These are phyloP conservation scores for Taeniopygia guttata DNA, from an alignment of 2,797 vertebrate species.

Conservation along the genomic window DNA sequence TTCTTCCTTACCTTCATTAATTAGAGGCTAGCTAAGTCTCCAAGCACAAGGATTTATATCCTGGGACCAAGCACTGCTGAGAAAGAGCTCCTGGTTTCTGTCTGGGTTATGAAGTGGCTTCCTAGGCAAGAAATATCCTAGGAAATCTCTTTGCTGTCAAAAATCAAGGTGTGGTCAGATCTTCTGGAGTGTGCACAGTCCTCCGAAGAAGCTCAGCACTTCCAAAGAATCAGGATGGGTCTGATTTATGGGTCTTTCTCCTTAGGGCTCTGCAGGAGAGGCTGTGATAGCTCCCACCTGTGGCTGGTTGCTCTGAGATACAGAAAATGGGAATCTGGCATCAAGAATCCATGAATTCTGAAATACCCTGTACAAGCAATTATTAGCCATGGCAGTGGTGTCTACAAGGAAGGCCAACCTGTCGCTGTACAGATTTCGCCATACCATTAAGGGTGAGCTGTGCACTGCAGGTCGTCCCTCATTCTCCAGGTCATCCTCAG, in stretches of 20 bases:
- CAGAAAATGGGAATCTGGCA: neutral
- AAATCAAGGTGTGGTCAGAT: neutral
- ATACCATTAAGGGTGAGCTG: neutral
- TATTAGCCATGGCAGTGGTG: neutral
- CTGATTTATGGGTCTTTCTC: neutral
- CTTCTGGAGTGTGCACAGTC: rapidly evolving
- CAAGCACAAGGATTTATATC: neutral
- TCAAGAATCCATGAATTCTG: neutral
- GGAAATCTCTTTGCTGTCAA: neutral
- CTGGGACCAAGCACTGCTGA: neutral
- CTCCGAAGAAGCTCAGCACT: neutral
- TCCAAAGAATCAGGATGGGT: neutral
- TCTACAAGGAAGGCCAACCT: neutral
- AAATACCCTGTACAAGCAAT: neutral
- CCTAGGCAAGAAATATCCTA: neutral
- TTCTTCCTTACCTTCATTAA: neutral
- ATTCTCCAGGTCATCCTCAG: rapidly evolving
- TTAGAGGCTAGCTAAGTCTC: neutral
- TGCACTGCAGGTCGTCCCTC: neutral
- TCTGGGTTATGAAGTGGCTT: neutral
- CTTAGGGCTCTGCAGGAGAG: neutral
- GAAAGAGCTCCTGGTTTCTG: neutral
- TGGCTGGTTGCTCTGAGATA: rapidly evolving
- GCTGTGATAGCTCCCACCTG: neutral
- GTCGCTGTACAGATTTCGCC: neutral